Conservation (phyloP, 2,113 vertebrate species). For the Sylvia atricapilla region DNA sequence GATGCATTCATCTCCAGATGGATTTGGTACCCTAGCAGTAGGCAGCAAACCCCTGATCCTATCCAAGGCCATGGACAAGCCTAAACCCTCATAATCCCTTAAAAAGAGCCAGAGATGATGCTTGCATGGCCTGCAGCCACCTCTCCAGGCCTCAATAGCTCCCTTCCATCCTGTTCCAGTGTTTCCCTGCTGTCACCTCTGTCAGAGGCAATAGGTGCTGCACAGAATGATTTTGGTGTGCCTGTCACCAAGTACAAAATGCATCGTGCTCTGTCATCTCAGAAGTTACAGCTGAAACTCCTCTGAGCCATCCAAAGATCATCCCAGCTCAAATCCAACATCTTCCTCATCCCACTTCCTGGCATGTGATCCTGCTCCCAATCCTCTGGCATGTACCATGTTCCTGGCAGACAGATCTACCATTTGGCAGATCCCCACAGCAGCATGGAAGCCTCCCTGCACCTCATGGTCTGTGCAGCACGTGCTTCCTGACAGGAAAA, state of each 20-base stretch:
- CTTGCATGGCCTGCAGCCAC: neutral
- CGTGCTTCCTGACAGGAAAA: neutral
- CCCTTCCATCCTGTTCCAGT: neutral
- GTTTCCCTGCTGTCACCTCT: neutral
- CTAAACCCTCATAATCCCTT: neutral
- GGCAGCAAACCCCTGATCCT: neutral
- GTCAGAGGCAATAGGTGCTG: neutral
- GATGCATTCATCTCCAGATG: neutral
- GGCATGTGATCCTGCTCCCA: neutral
- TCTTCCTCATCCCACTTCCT: neutral
- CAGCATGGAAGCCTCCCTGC: neutral
- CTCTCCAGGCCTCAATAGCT: neutral
- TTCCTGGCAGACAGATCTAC: neutral
- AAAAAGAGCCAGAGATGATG: neutral
- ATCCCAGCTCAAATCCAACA: neutral
- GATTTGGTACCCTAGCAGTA: neutral
- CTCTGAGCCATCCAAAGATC: neutral
- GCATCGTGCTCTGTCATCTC: rapidly evolving
- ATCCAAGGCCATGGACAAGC: neutral
- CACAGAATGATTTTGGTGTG: neutral
- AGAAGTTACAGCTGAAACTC: neutral
- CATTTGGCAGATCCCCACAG: neutral
- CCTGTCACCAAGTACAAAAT: neutral
- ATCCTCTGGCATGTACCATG: neutral
- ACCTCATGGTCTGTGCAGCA: neutral